phyloP scores from a whole-genome alignment of 2,888 invertebrate species.

The Mycogona germanica region DNA sequence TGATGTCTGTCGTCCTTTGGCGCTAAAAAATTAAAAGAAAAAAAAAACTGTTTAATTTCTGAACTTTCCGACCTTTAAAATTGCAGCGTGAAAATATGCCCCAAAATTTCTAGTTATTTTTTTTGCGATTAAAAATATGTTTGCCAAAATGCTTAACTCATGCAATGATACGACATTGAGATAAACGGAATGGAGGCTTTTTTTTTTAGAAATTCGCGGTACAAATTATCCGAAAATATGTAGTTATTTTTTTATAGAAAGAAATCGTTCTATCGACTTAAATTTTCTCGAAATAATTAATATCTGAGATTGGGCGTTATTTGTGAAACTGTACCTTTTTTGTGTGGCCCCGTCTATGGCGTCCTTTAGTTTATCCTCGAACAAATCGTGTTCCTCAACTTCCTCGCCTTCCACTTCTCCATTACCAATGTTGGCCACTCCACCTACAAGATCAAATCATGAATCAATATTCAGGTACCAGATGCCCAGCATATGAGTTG shows the following conservation, averaged over 20 bases:
- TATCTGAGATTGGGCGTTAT: no score
- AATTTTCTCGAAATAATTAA: no score
- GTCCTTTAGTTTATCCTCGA: constrained; percentile 79
- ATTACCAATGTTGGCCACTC: constrained; percentile 13
- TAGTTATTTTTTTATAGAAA: no score
- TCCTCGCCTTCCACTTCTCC: constrained; percentile 43
- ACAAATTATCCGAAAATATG: no score
- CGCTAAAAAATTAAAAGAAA: constrained; percentile 34
- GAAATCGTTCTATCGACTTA: no score
- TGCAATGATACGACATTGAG: no score
- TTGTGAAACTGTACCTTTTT: constrained; percentile 55
- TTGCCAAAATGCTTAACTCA: no score
- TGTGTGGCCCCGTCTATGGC: constrained; percentile 78
- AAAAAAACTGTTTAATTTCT: background rate
- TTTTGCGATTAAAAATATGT: no score
- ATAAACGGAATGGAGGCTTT: no score
- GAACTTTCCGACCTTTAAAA: constrained; percentile 1
- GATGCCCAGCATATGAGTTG: background rate
- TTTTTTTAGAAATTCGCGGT: no score
- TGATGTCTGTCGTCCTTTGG: constrained; percentile 61
- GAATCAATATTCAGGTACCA: background rate
- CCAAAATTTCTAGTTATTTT: no score
- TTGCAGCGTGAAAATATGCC: no score
- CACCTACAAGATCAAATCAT: constrained; percentile 1
- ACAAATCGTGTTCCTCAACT: constrained; percentile 50